phyloP scores from a whole-genome alignment of 2,797 vertebrate genomes.

The Mus caroli region DNA sequence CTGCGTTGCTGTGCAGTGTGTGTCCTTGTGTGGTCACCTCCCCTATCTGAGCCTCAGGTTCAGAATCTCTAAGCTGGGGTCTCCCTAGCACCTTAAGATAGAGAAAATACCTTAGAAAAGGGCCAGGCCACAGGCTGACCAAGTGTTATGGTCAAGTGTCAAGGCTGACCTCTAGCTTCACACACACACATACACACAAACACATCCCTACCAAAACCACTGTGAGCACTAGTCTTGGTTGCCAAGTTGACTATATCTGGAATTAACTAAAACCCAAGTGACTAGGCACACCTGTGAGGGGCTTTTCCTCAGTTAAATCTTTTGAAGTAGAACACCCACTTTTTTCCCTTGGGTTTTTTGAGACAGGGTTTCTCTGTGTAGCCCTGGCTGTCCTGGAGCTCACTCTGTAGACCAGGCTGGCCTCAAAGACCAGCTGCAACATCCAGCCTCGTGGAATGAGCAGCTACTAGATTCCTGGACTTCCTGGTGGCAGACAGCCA shows the following conservation, averaged over 20 bases:
- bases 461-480: not conserved
- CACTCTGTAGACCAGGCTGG: no score
- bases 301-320: not conserved
- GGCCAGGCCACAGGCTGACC: not conserved
- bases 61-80: not conserved
- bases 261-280: not conserved
- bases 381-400: no score
- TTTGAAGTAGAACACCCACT: not conserved
- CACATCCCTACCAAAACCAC: not conserved
- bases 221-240: not conserved
- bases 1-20: not conserved
- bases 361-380: no score
- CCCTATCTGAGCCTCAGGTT: not conserved
- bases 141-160: not conserved
- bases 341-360: no score
- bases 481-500: not conserved
- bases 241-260: not conserved
- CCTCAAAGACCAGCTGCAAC: no score
- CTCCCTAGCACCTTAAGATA: not conserved
- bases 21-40: not conserved
- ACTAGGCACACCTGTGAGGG: not conserved
- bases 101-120: not conserved
- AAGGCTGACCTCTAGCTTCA: not conserved
- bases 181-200: not conserved
- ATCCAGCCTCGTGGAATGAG: not conserved